These are phyloP conservation scores for Pseudois nayaur DNA, from an alignment of 2,113 vertebrate genomes.

Conservation along the genomic window DNA sequence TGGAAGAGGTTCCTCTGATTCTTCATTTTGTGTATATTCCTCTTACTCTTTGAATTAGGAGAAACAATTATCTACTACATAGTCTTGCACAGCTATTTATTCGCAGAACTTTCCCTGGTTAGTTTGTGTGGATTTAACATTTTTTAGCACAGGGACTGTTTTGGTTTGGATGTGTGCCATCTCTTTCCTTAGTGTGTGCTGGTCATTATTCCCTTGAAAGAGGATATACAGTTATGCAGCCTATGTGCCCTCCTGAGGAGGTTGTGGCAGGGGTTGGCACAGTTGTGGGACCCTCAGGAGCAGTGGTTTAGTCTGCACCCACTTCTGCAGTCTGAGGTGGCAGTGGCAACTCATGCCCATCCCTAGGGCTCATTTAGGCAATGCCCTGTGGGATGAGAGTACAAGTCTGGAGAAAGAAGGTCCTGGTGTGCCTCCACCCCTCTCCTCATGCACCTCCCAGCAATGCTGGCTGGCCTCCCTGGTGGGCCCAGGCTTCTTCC, in stretches of 20 bases:
- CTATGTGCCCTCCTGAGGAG: background rate
- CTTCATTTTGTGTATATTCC: background rate
- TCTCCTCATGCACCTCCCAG: background rate
- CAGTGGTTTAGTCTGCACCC: background rate
- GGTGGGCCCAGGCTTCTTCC: background rate
- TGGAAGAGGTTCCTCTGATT: background rate
- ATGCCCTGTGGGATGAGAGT: background rate
- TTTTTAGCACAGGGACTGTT: background rate
- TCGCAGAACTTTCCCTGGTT: background rate
- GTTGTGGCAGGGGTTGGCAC: background rate
- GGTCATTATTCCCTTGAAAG: background rate
- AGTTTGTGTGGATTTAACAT: background rate
- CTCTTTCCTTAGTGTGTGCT: background rate
- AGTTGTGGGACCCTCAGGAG: background rate
- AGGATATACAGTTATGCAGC: background rate
- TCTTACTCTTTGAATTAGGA: background rate
- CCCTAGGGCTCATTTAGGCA: background rate
- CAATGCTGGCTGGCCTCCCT: background rate
- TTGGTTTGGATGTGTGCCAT: background rate
- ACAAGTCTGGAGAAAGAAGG: background rate
- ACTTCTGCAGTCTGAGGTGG: background rate
- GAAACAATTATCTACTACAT: background rate
- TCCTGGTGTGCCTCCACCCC: background rate
- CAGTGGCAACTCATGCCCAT: background rate
- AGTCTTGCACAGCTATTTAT: background rate